Evolutionary conservation across 1,140 invertebrate genomes (phyloP).

Genomic region (Drosophila virilis): DNA sequence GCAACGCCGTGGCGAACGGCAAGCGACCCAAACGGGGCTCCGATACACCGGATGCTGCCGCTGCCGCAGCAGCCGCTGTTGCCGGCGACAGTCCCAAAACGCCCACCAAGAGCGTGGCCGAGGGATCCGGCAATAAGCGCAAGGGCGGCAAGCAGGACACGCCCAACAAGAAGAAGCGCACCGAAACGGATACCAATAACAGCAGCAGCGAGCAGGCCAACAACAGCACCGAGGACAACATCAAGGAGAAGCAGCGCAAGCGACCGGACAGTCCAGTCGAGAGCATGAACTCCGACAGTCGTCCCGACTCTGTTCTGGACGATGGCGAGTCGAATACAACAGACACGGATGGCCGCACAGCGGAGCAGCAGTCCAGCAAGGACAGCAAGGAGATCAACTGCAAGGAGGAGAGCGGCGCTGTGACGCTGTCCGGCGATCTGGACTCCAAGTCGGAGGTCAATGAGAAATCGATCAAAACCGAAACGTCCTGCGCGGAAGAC

Average conservation of each 20-base stretch:
- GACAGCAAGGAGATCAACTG: slow-evolving; percentile 85
- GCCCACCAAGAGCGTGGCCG: slow-evolving; percentile 86
- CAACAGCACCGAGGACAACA: slow-evolving; percentile 85
- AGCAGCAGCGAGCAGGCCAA: slow-evolving; percentile 86
- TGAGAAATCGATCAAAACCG: slow-evolving; percentile 70
- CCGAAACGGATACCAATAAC: slow-evolving; percentile 57
- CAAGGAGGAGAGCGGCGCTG: slow-evolving; percentile 71
- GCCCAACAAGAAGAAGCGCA: slow-evolving; percentile 90
- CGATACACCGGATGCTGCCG: slow-evolving; percentile 87
- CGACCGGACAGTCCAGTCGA: slow-evolving; percentile 90
- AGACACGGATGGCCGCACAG: slow-evolving; percentile 59
- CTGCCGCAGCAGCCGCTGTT: slow-evolving; percentile 38
- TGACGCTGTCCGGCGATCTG: slow-evolving; percentile 49
- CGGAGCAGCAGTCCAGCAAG: slow-evolving; percentile 85
- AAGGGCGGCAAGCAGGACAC: slow-evolving; percentile 88
- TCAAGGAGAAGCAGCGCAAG: slow-evolving; percentile 90
- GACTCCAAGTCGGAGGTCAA: slow-evolving; percentile 61
- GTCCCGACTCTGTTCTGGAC: slow-evolving; percentile 90
- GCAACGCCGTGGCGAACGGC: slow-evolving; percentile 86
- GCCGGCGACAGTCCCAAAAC: slow-evolving; percentile 85
- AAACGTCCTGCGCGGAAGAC: slow-evolving; percentile 58
- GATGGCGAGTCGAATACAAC: slow-evolving; percentile 87
- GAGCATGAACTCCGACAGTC: slow-evolving; percentile 90
- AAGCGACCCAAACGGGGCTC: slow-evolving; percentile 89
- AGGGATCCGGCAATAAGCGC: slow-evolving; percentile 86